These are phyloP conservation scores for Adelosebastes latens DNA, from an alignment of 2,797 vertebrate species.

Conservation along the genomic window DNA sequence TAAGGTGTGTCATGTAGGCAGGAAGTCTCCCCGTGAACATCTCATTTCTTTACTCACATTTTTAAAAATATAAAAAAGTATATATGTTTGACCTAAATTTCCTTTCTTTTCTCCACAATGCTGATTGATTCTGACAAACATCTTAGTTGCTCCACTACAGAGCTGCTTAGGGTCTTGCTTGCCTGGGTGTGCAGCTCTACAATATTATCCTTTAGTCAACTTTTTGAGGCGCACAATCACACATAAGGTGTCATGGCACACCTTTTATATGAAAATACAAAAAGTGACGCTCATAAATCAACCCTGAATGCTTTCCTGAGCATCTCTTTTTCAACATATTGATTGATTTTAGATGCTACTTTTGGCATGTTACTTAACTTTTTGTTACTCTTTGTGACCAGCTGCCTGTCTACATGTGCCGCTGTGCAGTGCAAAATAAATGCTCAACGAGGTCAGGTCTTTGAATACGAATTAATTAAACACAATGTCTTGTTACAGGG, in stretches of 20 bases:
- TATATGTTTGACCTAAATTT: slow-evolving; percentile 13
- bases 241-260: slow-evolving; percentile 19
- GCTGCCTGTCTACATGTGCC: slow-evolving; percentile 10
- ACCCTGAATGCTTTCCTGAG: slow-evolving; percentile 2
- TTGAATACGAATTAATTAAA: background rate
- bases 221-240: slow-evolving; percentile 40
- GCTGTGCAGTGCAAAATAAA: slow-evolving; percentile 14
- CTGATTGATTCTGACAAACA: slow-evolving; percentile 46
- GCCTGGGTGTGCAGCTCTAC: background rate
- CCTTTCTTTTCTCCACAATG: slow-evolving; percentile 14
- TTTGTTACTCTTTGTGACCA: slow-evolving; percentile 32
- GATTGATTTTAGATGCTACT: background rate
- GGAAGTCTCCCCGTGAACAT: slow-evolving; percentile 30
- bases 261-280: background rate
- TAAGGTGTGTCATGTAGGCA: slow-evolving; percentile 48
- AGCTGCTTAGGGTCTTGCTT: slow-evolving; percentile 16
- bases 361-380: slow-evolving; percentile 38
- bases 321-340: slow-evolving; percentile 32
- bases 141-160: slow-evolving; percentile 2
- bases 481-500: slow-evolving; percentile 1
- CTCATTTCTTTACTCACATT: slow-evolving; percentile 26
- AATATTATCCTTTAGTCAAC: slow-evolving; percentile 5
- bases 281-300: slow-evolving; percentile 5
- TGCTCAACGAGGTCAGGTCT: slow-evolving; percentile 5
- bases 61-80: slow-evolving; percentile 16